Evolutionary conservation across 2,888 invertebrate species (phyloP), one percentile per base, ranked within the genome.

Genomic region (Busseola fusca): DNA sequence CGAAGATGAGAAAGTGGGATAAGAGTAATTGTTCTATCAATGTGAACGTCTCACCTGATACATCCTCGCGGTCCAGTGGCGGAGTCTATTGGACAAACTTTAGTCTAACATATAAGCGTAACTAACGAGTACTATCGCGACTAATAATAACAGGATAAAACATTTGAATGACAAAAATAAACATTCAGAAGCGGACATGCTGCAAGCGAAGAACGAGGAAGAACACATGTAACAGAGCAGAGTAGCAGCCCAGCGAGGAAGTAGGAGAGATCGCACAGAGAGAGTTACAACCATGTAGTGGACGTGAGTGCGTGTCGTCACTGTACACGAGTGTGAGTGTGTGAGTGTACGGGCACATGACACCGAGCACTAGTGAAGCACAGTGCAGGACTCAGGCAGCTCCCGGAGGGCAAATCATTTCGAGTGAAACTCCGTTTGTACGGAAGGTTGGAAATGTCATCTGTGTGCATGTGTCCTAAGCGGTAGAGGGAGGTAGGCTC

Each of bases 31-130:
- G 67, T 78, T 85, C 79, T 85, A 85, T 85, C 83, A 84, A 85
- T 86, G 82, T 76, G 87, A 89, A 84, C 76, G 69, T 91, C 93
- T 93, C 91, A 93, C 93, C 93, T 93, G 87, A 69, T 58, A 60
- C 25, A 82, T 92, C 91, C 89, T 84, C 78, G 77, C 75, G 65
- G 81, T 91, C 90, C 89, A 85, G 88, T 80, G 87, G 76, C 84
- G 89, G 83, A 84, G 85, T 88, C 91, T 91, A 91, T 86, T 89
- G 89, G 88, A 90, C 86, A 90, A 90, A 91, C 86, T 86, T 87
- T 87, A 86, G 83, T 87, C 92, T 90, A 93, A 90, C 87, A 89
- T 86, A 82, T 73, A 88, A 90, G 89, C 88, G 81, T 78, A 82
- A 77, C 87, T 87, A 87, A 86, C 87, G 84, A 83, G 66, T 84